phyloP scores from a whole-genome alignment of 30 jellyfish, hydroid and myxozoan genomes.

The Morbakka virulenta region DNA sequence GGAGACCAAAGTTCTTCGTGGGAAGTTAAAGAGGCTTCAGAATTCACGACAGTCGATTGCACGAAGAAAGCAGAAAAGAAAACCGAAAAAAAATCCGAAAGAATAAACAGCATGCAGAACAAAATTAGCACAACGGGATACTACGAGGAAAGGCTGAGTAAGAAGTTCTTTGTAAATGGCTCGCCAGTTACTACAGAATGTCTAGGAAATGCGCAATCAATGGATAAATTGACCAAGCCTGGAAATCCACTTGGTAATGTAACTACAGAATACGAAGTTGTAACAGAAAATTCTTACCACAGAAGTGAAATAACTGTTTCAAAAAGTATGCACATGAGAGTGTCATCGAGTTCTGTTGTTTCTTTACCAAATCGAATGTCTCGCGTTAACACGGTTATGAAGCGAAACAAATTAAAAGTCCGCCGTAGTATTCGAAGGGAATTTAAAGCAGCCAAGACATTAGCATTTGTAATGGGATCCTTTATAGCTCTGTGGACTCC shows the following conservation, averaged over 20 bases:
- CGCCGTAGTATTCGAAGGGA: constrained; percentile 37
- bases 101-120: neutral
- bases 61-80: neutral
- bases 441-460: constrained; percentile 83
- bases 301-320: neutral
- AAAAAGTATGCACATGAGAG: neutral
- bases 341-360: neutral
- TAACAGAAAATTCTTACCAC: neutral
- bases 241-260: too few relatives aligned
- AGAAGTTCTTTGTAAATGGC: neutral
- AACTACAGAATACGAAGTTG: neutral
- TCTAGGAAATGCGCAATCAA: neutral
- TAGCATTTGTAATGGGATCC: constrained; percentile 75
- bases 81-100: neutral
- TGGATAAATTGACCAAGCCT: neutral
- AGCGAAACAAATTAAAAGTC: neutral
- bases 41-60: neutral
- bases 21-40: neutral
- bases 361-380: neutral
- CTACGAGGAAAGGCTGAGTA: neutral
- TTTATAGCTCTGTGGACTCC: constrained; percentile 88
- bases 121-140: too few relatives aligned
- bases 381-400: neutral
- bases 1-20: neutral
- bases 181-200: neutral